Evolutionary conservation across 2,888 invertebrate genomes (phyloP).

Genomic region (Drosophila antonietae): DNA sequence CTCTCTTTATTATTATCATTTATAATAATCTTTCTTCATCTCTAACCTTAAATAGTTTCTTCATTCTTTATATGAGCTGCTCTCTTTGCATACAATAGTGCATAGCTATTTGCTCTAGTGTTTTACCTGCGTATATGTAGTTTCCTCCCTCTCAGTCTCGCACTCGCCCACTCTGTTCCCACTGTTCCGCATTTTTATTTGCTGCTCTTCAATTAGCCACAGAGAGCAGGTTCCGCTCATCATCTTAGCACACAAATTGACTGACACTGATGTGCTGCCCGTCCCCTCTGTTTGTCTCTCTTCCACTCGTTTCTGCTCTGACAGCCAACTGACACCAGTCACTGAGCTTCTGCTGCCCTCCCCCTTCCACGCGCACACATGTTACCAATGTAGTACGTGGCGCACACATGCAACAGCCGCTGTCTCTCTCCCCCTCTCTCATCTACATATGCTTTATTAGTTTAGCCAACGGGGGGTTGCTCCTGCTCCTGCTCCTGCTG

Average conservation of each 20-base stretch:
- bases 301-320: constrained; percentile 26
- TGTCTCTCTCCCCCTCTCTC: neutral
- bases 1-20: neutral
- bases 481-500: constrained; percentile 14
- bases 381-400: constrained; percentile 47
- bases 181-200: constrained; percentile 16
- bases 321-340: constrained; percentile 77
- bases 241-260: constrained; percentile 60
- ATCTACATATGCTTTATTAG: constrained; percentile 74
- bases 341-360: constrained; percentile 29
- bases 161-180: neutral
- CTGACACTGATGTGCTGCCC: constrained; percentile 64
- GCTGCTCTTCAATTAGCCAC: constrained; percentile 56
- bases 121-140: neutral
- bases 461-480: constrained; percentile 51
- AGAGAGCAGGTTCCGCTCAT: constrained; percentile 63
- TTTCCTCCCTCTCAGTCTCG: neutral
- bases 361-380: constrained; percentile 39
- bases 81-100: neutral
- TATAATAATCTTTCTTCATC: neutral
- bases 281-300: neutral
- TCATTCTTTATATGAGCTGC: no score
- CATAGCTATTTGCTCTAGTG: neutral
- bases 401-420: constrained; percentile 25
- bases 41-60: neutral